phyloP scores from a whole-genome alignment of 2,888 invertebrate genomes.

The Metallyticus violacea region DNA sequence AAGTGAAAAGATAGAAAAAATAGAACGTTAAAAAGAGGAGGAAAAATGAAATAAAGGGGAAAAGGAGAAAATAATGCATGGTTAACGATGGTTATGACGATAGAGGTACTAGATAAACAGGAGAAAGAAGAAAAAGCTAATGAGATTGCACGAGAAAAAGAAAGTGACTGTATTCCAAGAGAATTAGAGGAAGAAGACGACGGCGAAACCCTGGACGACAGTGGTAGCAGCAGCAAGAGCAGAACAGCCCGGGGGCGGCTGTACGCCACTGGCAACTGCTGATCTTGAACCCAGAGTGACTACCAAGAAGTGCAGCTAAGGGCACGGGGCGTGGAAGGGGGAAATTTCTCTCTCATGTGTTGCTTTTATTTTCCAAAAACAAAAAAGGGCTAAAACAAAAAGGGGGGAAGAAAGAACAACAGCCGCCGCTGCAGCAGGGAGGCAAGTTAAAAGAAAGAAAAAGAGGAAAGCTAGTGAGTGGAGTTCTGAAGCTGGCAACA shows the following conservation, averaged over 20 bases:
- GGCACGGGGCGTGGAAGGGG: background rate
- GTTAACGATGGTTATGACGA: no score
- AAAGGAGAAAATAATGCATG: no score
- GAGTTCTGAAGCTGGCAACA: background rate
- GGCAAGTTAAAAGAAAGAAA: background rate
- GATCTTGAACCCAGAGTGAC: background rate
- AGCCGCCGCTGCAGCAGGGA: background rate
- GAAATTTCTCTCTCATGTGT: conserved; percentile 1
- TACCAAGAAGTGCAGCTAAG: background rate
- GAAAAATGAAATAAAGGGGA: no score
- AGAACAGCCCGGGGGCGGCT: background rate
- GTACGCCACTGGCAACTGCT: background rate
- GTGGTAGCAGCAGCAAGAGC: background rate
- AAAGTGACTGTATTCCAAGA: no score
- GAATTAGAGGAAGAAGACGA: no score
- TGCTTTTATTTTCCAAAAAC: conserved; percentile 2
- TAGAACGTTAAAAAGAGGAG: no score
- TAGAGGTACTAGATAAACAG: no score
- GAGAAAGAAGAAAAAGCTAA: no score
- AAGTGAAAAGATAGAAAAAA: no score
- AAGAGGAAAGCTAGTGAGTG: background rate
- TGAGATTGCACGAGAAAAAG: no score
- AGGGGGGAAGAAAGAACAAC: background rate
- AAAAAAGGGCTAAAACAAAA: background rate
- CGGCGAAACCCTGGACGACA: background rate